A percentile compares a stretch with the other conserved stretches of the same genome.
Evolutionary conservation across 2,888 invertebrate genomes (phyloP).

Genomic region (Apotomis capreana): DNA sequence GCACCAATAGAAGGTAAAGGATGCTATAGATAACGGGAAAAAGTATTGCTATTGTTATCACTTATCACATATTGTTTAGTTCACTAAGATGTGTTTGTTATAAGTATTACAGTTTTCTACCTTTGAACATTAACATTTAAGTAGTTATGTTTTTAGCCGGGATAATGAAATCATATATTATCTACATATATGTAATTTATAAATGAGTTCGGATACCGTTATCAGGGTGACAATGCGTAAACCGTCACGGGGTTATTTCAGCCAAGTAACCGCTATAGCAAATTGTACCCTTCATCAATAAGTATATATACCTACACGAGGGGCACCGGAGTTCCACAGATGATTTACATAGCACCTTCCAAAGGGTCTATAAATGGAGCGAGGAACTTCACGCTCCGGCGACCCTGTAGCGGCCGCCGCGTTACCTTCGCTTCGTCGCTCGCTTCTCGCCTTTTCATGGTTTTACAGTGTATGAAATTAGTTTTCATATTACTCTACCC

Average conservation of each 20-base stretch:
- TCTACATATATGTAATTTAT: no score
- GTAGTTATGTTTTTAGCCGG: no score
- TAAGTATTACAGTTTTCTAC: no score
- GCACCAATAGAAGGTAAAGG: conserved; percentile 19
- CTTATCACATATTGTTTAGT: no score
- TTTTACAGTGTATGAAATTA: conserved; percentile 33
- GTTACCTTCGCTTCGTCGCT: conserved; percentile 69
- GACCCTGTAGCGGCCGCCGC: conserved; percentile 55
- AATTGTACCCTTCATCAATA: conserved; percentile 25
- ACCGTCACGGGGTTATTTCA: neutral
- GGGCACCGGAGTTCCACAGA: conserved; percentile 44
- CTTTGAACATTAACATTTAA: no score
- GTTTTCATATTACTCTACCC: conserved; percentile 19
- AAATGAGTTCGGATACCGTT: no score
- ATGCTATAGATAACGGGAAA: neutral
- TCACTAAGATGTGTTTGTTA: no score
- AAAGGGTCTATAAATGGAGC: conserved; percentile 64
- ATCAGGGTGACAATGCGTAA: no score
- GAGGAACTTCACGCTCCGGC: conserved; percentile 64
- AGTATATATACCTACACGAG: conserved; percentile 46
- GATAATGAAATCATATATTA: no score
- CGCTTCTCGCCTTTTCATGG: conserved; percentile 48
- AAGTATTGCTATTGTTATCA: neutral
- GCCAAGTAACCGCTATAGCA: conserved; percentile 12
- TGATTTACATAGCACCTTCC: conserved; percentile 47